Percentiles rank a stretch among this genome's conserved stretches.
These are phyloP conservation scores for Malacosoma neustria DNA, from an alignment of 2,888 invertebrate species.

Conservation along the genomic window DNA sequence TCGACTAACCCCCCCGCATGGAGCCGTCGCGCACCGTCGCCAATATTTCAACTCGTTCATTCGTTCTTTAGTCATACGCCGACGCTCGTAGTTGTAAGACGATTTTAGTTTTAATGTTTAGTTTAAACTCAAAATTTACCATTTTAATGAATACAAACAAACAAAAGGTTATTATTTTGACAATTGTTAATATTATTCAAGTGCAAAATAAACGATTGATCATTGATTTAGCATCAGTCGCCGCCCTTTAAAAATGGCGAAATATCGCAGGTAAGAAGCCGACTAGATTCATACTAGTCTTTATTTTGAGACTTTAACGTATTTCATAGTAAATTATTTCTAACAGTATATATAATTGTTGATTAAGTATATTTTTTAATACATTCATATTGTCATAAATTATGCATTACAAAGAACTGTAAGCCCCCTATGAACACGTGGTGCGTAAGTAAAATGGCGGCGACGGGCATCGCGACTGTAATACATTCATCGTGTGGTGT, in stretches of 20 bases:
- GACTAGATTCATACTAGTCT: no score
- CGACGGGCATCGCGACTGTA: conserved; percentile 14
- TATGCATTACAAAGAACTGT: conserved; percentile 4
- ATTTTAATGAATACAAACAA: no score
- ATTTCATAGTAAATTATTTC: no score
- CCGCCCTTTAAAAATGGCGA: conserved; percentile 36
- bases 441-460: conserved; percentile 65
- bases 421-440: conserved; percentile 61
- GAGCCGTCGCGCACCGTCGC: conserved; percentile 23
- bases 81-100: conserved; percentile 62
- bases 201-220: no score
- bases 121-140: conserved; percentile 3
- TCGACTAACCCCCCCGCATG: conserved; percentile 22
- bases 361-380: conserved; percentile 3
- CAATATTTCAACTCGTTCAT: conserved; percentile 26
- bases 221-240: not conserved
- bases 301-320: no score
- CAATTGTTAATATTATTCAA: no score
- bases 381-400: conserved; percentile 5
- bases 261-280: conserved; percentile 60
- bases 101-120: conserved; percentile 29
- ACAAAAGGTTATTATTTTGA: no score
- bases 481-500: conserved; percentile 10
- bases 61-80: conserved; percentile 64
- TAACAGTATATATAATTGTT: no score